phyloP scores from a whole-genome alignment of 2,888 invertebrate species.

The Parasteatoda lunata region DNA sequence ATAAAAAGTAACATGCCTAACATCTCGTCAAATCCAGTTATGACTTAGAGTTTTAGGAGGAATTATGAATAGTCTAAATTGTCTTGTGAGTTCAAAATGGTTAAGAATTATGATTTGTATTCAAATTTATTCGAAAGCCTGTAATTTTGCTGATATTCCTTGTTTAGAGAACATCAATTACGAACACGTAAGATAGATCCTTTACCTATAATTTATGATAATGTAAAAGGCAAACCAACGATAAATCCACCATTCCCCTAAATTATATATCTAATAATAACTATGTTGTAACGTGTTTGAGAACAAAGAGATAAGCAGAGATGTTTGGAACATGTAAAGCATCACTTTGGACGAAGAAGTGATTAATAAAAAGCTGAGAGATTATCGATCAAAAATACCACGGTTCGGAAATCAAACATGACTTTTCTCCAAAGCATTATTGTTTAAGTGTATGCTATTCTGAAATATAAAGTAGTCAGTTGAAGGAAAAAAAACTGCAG shows the following conservation, averaged over 20 bases:
- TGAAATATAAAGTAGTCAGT: too few species aligned
- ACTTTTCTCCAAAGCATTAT: too few species aligned
- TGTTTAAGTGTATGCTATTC: too few species aligned
- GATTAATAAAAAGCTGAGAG: conserved; percentile 23
- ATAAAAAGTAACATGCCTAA: too few species aligned
- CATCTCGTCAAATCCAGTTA: too few species aligned
- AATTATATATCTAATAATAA: conserved; percentile 22
- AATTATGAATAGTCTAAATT: too few species aligned
- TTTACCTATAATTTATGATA: conserved; percentile 25
- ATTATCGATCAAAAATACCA: not conserved
- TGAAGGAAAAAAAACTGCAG: too few species aligned
- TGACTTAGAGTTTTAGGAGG: too few species aligned
- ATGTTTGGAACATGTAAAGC: conserved; percentile 3
- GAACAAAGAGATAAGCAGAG: conserved; percentile 23
- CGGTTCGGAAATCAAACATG: not conserved
- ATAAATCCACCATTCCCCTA: conserved; percentile 21
- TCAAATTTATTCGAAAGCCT: too few species aligned
- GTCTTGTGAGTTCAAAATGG: too few species aligned
- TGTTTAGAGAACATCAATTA: conserved; percentile 1
- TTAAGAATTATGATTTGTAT: too few species aligned
- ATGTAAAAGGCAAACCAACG: not conserved
- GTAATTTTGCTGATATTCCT: conserved; percentile 1
- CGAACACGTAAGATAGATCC: conserved; percentile 13
- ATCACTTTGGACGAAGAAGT: not conserved
- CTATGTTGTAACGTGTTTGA: conserved; percentile 8